Base-by-base conservation (phyloP, 2,888 invertebrate species). In the Julus scanicus region DNA sequence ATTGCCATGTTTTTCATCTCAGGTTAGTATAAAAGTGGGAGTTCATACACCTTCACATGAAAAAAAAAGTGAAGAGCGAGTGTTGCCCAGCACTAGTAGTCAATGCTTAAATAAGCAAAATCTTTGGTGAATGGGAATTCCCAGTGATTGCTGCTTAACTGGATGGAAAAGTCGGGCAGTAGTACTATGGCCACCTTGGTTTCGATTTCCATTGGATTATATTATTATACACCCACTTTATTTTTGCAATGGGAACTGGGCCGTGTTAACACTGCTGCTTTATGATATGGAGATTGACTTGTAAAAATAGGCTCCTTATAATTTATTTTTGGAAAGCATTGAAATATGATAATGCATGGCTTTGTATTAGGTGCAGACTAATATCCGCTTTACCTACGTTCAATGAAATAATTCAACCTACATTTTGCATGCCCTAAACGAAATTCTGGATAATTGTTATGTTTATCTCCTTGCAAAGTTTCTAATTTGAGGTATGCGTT, bases 121-220 rank as follows among this genome's bases (percentile, higher is more conserved):
- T 5, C 6, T 11, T 53, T 15, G 13, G 2, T 53, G 53, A 53
- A 37, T 37, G 37, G 13, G 2, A 13, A 6, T 53, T 37, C 80
- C 37, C 37, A 80, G 3, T 80, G 37, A 71, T 29, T 71, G 5
- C 80, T 20, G 63, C 20, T n/a, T 57, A 20, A 63, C 20, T 20
- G 3, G 11, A 29, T 37, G 80, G 37, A 80, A 80, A 80, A 80
- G 11, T 80, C 37, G 80, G 80, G 29, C 80, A 80, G 80, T 80
- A 80, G 13, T 80, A 37, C 80, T 80, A 80, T 37, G 80, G 80
- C 80, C 80, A 80, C 80, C 80, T 80, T 37, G 9, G 20, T 37
- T 37, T 80, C 80, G 11, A 80, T 80, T 80, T 37, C 37, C 80
- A 80, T 80, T 13, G 29, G 13, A 37, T 37, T 9, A 44, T 6